Percentiles rank a stretch among this genome's conserved stretches.
Evolutionary conservation across 2,113 vertebrate genomes (phyloP).

Genomic region (Cyanoderma ruficeps): DNA sequence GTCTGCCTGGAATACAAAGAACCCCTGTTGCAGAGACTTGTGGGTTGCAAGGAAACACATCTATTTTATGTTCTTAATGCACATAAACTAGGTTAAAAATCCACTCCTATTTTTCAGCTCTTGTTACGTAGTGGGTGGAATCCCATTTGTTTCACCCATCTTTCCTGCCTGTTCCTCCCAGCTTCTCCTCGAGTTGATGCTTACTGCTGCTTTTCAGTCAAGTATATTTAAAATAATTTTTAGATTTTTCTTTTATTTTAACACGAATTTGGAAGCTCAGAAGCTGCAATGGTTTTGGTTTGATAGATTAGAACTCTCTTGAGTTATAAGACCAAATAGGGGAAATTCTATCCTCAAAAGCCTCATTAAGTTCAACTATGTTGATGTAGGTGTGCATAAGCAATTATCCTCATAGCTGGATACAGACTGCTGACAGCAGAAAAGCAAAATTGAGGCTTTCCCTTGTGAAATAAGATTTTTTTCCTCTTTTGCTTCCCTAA

Average conservation of each 20-base stretch:
- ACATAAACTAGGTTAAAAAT: neutral
- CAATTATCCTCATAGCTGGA: neutral
- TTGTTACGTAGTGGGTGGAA: neutral
- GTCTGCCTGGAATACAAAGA: constrained; percentile 16
- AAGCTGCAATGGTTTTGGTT: neutral
- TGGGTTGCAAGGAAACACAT: constrained; percentile 19
- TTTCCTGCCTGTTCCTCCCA: neutral
- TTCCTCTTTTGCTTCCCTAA: neutral
- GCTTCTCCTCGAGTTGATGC: neutral
- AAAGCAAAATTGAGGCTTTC: neutral
- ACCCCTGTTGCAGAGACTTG: neutral
- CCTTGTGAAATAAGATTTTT: neutral
- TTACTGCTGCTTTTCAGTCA: neutral
- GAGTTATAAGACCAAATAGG: neutral
- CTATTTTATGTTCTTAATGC: neutral
- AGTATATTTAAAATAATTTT: neutral
- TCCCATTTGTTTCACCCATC: neutral
- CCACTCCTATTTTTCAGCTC: neutral
- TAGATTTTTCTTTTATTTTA: neutral
- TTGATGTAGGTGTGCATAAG: neutral
- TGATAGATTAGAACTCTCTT: neutral
- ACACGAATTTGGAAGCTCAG: neutral
- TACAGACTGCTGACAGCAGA: neutral
- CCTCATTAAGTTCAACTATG: neutral
- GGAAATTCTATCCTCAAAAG: neutral